A percentile compares a stretch with the other conserved stretches of the same genome.
phyloP scores from a whole-genome alignment of 2,888 invertebrate species.

The Carterocephalus palaemon region DNA sequence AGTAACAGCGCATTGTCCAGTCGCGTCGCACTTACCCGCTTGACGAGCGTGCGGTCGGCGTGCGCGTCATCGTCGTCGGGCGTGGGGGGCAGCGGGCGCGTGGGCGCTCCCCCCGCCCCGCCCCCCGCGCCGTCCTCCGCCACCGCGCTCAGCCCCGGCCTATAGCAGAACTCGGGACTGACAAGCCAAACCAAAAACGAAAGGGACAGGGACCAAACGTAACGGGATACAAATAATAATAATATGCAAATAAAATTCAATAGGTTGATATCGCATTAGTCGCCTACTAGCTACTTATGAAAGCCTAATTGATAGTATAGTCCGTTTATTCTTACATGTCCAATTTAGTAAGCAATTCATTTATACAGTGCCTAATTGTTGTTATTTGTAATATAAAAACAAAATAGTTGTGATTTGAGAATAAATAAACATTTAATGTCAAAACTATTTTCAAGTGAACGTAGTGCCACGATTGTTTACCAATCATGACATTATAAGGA shows the following conservation, averaged over 20 bases:
- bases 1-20: too few relatives aligned
- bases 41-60: constrained; percentile 93
- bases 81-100: constrained; percentile 95
- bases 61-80: constrained; percentile 92
- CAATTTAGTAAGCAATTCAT: too few relatives aligned
- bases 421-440: too few relatives aligned
- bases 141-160: constrained; percentile 83
- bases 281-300: too few relatives aligned
- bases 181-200: constrained; percentile 63
- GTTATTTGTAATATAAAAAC: too few relatives aligned
- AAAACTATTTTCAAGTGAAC: too few relatives aligned
- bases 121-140: constrained; percentile 64
- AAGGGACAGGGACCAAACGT: constrained; percentile 28
- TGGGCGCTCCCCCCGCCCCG: constrained; percentile 86
- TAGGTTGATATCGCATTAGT: background rate
- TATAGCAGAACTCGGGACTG: constrained; percentile 91
- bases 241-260: constrained; percentile 17
- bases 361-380: too few relatives aligned
- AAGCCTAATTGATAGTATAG: too few relatives aligned
- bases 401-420: too few relatives aligned
- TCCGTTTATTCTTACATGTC: too few relatives aligned
- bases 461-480: too few relatives aligned
- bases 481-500: too few relatives aligned
- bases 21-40: constrained; percentile 96
- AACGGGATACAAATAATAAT: constrained; percentile 29